Evolutionary conservation across 2,888 invertebrate species (phyloP).

Genomic region (Euzophera pinguis): DNA sequence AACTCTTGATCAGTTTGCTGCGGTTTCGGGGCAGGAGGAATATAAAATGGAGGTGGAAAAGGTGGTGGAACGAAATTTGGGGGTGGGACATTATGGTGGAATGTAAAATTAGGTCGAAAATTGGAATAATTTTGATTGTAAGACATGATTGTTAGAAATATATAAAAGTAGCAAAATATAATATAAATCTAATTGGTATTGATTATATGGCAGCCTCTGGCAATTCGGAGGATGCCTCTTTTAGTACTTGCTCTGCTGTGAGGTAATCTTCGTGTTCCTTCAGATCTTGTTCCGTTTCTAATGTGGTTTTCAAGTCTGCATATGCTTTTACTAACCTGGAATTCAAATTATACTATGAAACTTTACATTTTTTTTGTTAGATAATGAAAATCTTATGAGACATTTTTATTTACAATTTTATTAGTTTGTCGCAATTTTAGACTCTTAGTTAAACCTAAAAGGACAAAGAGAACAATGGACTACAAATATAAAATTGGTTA

Average conservation of each 20-base stretch:
- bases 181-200: slow-evolving; percentile 27
- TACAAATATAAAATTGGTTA: too few relatives aligned
- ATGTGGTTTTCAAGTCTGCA: slow-evolving; percentile 85
- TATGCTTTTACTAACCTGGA: slow-evolving; percentile 85
- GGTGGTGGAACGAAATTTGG: slow-evolving; percentile 35
- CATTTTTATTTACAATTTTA: too few relatives aligned
- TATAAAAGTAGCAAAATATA: slow-evolving; percentile 41
- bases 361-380: too few relatives aligned
- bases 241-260: slow-evolving; percentile 83
- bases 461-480: too few relatives aligned
- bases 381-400: too few relatives aligned
- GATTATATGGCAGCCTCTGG: slow-evolving; percentile 54
- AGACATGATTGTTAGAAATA: slow-evolving; percentile 61
- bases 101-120: slow-evolving; percentile 57
- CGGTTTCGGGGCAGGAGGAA: slow-evolving; percentile 27
- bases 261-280: slow-evolving; percentile 85
- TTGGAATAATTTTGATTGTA: slow-evolving; percentile 57
- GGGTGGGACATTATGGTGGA: slow-evolving; percentile 43
- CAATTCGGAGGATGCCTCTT: slow-evolving; percentile 82
- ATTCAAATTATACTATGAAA: slow-evolving; percentile 20
- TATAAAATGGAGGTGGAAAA: slow-evolving; percentile 37
- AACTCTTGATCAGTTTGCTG: slow-evolving; percentile 41
- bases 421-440: too few relatives aligned
- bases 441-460: too few relatives aligned
- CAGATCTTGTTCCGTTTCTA: slow-evolving; percentile 89